These are phyloP conservation scores for Meleagris gallopavo DNA, from an alignment of 2,113 vertebrate species.

Conservation along the genomic window DNA sequence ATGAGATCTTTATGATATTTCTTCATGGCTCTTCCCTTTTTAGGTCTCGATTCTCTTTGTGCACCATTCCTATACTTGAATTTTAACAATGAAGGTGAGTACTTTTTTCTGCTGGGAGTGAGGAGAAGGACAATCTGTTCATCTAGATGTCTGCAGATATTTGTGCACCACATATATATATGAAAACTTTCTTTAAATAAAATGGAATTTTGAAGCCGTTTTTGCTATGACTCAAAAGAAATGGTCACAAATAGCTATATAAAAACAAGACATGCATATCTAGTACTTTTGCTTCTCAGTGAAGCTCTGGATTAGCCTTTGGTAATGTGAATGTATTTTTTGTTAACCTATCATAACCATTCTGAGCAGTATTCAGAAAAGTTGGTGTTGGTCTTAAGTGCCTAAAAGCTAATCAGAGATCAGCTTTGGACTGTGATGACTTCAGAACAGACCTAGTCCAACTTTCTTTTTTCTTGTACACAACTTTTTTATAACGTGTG, in stretches of 20 bases:
- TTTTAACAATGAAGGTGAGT: constrained; percentile 97
- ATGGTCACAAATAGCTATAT: background rate
- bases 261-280: background rate
- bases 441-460: background rate
- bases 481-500: background rate
- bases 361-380: background rate
- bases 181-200: background rate
- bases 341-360: background rate
- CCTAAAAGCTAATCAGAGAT: background rate
- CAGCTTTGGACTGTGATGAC: background rate
- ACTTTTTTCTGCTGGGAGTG: background rate
- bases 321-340: background rate
- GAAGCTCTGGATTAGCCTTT: background rate
- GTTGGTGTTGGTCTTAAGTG: background rate
- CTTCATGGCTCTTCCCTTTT: background rate
- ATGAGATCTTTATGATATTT: background rate
- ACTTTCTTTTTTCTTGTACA: background rate
- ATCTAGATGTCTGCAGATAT: background rate
- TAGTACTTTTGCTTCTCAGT: background rate
- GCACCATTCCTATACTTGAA: constrained; percentile 97
- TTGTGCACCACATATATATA: background rate
- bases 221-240: background rate
- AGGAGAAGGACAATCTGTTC: background rate
- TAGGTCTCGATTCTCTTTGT: constrained; percentile 97
- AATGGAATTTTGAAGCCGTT: background rate